Evolutionary conservation across 1,140 invertebrate species (phyloP).

Genomic region (Acromyrmex heyeri): DNA sequence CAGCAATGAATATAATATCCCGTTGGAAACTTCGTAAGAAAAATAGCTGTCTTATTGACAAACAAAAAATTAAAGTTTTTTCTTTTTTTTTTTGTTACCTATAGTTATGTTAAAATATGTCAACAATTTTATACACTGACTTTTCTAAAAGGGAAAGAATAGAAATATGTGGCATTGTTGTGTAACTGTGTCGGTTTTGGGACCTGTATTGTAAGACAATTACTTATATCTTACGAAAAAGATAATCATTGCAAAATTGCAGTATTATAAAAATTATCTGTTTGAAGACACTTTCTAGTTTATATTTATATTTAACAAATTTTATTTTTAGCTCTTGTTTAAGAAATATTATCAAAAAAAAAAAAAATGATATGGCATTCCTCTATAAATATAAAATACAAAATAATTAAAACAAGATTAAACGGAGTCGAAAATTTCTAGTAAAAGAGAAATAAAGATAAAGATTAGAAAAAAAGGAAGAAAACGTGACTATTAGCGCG

Average conservation of each 20-base stretch:
- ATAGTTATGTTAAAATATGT: neutral
- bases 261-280: too few species aligned
- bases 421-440: neutral
- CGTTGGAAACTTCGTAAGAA: neutral
- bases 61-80: neutral
- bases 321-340: neutral
- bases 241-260: too few species aligned
- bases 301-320: neutral
- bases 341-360: too few species aligned
- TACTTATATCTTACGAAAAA: too few species aligned
- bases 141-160: too few species aligned
- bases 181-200: too few species aligned
- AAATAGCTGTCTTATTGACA: neutral
- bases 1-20: neutral
- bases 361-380: too few species aligned
- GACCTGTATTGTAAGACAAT: too few species aligned
- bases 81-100: neutral
- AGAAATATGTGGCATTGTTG: too few species aligned
- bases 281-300: too few species aligned
- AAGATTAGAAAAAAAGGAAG: neutral
- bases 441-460: slow-evolving; percentile 35
- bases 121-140: too few species aligned
- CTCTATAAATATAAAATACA: neutral
- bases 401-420: neutral
- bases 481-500: neutral